Evolutionary conservation across 2,888 invertebrate species (phyloP), one percentile per base, ranked within the genome.

Genomic region (Tiliacea citrago): DNA sequence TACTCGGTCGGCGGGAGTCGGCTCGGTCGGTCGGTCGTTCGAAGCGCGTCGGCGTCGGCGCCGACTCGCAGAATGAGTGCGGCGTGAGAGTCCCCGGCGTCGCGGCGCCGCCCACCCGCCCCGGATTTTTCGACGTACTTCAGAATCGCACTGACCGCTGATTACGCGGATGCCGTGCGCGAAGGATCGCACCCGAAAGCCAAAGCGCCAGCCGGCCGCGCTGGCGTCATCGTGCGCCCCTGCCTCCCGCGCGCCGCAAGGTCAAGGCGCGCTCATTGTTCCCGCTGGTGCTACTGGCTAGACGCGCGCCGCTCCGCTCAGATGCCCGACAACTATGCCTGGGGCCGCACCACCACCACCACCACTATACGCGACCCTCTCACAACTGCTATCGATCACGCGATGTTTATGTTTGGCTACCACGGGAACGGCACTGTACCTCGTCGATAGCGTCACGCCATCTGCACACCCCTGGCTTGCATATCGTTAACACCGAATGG

Each of bases 171-270:
- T 96, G 93, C 93, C 94, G 94, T 93, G 94, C 94, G 92, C 95
- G 94, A 94, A 95, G 96, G 96, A 96, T 96, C 95, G 95, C 95
- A 95, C 95, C 96, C 96, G 96, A 96, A 96, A 96, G 96, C 96
- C 95, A 92, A 94, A 92, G 91, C 91, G 94, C 93, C 93, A 91
- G 90, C 92, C 93, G 95, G 91, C 94, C 95, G 94, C 94, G 95
- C 92, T 95, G 95, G 93, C 96, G 96, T 96, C 96, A 96, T 94
- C 95, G 92, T 91, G 88, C 93, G 90, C 92, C 93, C 90, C 94
- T 92, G 92, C 93, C 95, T 94, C 92, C 94, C 94, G 92, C 93
- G 90, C 95, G 90, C 92, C 92, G 92, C 96, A 96, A 96, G 96
- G 96, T 96, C 96, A 96, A 95, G 96, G 95, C 95, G 93, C 90